Percentiles rank a stretch among this genome's conserved stretches.
Conservation (phyloP, 2,888 invertebrate species). For the Acanthosepion esculentum region DNA sequence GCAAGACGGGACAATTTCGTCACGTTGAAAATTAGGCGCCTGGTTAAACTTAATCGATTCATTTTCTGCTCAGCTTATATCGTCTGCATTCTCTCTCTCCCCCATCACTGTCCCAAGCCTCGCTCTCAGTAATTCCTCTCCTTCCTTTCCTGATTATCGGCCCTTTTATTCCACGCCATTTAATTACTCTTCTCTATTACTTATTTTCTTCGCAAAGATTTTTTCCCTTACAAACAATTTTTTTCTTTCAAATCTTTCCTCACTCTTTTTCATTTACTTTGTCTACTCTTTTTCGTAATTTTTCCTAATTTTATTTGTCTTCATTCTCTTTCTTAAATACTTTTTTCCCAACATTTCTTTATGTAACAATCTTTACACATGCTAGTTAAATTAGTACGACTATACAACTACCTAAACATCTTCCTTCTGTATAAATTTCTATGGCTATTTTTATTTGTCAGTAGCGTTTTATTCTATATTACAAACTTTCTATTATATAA, state of each 20-base stretch:
- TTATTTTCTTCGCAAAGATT: neutral
- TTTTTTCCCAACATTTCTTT: too few relatives aligned
- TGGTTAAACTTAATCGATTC: neutral
- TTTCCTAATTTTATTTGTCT: too few relatives aligned
- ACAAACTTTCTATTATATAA: too few relatives aligned
- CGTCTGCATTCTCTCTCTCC: neutral
- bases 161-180: neutral
- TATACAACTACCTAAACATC: too few relatives aligned
- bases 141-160: neutral
- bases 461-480: too few relatives aligned
- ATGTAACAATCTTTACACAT: too few relatives aligned
- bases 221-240: neutral
- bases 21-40: constrained; percentile 6
- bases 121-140: neutral
- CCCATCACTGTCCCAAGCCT: neutral
- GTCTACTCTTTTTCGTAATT: too few relatives aligned
- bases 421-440: too few relatives aligned
- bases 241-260: neutral
- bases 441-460: too few relatives aligned
- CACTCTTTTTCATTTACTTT: neutral
- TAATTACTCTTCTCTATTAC: neutral
- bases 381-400: too few relatives aligned
- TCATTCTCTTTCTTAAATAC: too few relatives aligned
- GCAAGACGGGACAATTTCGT: neutral
- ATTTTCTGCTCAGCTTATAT: neutral